phyloP scores from a whole-genome alignment of 2,797 vertebrate genomes.

The Vipera latastei region DNA sequence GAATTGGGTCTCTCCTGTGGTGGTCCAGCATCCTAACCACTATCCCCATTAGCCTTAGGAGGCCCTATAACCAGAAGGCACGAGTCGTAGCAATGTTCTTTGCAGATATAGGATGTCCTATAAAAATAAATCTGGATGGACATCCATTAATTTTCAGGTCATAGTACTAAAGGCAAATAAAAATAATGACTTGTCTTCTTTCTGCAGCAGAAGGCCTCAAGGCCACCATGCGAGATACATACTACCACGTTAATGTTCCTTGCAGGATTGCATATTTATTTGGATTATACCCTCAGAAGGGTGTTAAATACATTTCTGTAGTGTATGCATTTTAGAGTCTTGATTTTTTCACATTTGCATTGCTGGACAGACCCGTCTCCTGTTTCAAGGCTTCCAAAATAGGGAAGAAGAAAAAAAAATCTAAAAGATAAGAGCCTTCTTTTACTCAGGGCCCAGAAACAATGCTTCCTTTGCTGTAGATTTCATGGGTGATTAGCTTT shows the following conservation, averaged over 20 bases:
- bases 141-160: not conserved
- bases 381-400: not conserved
- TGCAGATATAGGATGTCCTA: not conserved
- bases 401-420: not conserved
- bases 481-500: slow-evolving; percentile 8
- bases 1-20: not conserved
- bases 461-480: slow-evolving; percentile 14
- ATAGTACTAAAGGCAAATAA: not conserved
- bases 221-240: not conserved
- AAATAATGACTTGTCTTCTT: not conserved
- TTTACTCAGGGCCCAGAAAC: slow-evolving; percentile 11
- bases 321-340: not conserved
- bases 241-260: not conserved
- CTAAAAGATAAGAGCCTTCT: slow-evolving; percentile 14
- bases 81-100: not conserved
- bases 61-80: not conserved
- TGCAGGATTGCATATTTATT: not conserved
- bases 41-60: not conserved
- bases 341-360: slow-evolving; percentile 12
- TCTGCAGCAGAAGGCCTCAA: not conserved
- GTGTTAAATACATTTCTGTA: not conserved
- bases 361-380: not conserved
- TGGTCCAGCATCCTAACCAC: not conserved
- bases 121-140: not conserved
- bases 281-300: not conserved